A percentile compares a stretch with the other conserved stretches of the same genome.
These are phyloP conservation scores for Aspidoscelis tigris DNA, from an alignment of 2,113 vertebrate species.

Conservation along the genomic window DNA sequence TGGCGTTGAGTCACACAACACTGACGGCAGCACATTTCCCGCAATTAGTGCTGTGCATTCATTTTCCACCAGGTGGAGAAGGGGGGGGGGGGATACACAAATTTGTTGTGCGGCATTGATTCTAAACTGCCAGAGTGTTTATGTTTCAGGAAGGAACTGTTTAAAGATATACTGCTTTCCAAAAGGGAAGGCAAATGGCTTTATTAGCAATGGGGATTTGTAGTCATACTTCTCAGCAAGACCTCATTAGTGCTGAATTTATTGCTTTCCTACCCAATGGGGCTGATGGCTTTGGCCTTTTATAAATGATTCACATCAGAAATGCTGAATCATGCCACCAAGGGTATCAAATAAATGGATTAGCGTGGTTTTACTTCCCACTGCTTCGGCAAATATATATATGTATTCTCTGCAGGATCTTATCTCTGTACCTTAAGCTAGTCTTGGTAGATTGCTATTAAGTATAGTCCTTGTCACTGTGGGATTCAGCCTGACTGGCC, in stretches of 20 bases:
- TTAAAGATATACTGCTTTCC: slow-evolving; percentile 58
- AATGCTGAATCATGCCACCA: slow-evolving; percentile 44
- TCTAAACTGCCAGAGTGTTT: slow-evolving; percentile 49
- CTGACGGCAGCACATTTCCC: slow-evolving; percentile 66
- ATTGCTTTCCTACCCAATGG: slow-evolving; percentile 40
- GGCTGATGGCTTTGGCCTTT: slow-evolving; percentile 43
- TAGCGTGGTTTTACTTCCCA: slow-evolving; percentile 9
- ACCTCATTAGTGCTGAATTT: slow-evolving; percentile 57
- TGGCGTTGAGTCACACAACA: slow-evolving; percentile 66
- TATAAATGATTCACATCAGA: slow-evolving; percentile 41
- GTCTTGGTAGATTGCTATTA: not conserved
- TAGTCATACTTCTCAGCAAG: slow-evolving; percentile 47
- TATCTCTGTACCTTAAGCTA: not conserved
- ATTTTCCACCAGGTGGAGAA: slow-evolving; percentile 53
- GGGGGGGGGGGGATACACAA: slow-evolving; percentile 42
- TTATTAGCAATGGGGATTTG: slow-evolving; percentile 53
- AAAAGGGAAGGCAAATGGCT: slow-evolving; percentile 49
- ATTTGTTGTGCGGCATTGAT: slow-evolving; percentile 36
- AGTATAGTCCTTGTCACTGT: slow-evolving; percentile 1
- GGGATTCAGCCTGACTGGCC: not conserved
- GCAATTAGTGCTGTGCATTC: slow-evolving; percentile 62
- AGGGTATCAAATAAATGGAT: slow-evolving; percentile 34
- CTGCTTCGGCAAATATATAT: slow-evolving; percentile 20
- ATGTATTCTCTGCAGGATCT: not conserved
- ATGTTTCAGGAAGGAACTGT: slow-evolving; percentile 36